Percentiles rank a stretch among this genome's conserved stretches.
phyloP scores from a whole-genome alignment of 2,113 vertebrate species.

The Petromus typicus region DNA sequence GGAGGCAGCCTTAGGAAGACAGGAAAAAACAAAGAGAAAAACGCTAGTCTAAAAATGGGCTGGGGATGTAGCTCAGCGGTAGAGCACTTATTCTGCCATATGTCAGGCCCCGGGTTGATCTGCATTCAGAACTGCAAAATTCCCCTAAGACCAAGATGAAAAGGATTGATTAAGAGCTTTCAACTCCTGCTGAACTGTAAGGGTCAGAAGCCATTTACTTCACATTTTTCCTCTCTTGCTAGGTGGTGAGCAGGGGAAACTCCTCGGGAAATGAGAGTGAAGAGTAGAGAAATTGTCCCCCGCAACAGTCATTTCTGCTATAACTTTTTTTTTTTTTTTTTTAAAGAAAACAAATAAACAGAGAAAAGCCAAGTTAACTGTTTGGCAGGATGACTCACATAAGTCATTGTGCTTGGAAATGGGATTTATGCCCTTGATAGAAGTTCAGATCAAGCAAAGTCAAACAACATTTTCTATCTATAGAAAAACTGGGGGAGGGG shows the following conservation, averaged over 20 bases:
- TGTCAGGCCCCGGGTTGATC: background rate
- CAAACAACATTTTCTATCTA: background rate
- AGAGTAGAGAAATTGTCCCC: too few species aligned
- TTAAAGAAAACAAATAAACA: too few species aligned
- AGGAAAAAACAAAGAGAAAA: background rate
- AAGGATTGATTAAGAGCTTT: background rate
- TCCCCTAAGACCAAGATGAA: background rate
- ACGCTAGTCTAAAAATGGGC: background rate
- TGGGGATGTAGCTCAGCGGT: background rate
- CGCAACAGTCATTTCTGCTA: background rate
- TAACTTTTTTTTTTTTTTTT: too few species aligned
- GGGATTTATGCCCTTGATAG: background rate
- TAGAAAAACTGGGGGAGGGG: background rate
- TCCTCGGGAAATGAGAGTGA: background rate
- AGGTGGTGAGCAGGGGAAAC: background rate
- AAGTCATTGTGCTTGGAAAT: background rate
- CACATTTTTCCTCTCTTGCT: background rate
- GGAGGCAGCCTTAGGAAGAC: background rate
- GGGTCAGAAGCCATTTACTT: background rate
- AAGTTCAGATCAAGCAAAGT: background rate
- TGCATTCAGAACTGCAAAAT: background rate
- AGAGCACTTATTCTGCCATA: background rate
- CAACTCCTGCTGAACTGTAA: background rate
- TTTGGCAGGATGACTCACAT: background rate
- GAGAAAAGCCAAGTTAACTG: background rate